Conservation (phyloP, 2,797 vertebrate genomes). For the Lates japonicus region DNA sequence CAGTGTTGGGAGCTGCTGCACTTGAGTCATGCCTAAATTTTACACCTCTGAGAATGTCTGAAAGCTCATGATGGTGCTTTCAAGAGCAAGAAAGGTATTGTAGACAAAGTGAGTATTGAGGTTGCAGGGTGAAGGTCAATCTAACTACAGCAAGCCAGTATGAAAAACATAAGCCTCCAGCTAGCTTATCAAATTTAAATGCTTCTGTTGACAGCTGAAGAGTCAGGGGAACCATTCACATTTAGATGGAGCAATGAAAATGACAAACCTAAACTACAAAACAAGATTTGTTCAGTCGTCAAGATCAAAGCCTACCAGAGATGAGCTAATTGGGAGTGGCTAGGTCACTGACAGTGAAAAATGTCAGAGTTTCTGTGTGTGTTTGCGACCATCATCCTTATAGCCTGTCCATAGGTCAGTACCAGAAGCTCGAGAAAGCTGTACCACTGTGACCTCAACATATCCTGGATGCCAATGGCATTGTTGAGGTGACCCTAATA, state of each 20-base stretch:
- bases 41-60: slow-evolving; percentile 5
- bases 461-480: no score
- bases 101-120: slow-evolving; percentile 37
- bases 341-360: no score
- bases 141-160: slow-evolving; percentile 46
- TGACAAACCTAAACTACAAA: slow-evolving; percentile 16
- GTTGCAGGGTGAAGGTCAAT: slow-evolving; percentile 48
- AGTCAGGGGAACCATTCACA: slow-evolving; percentile 7
- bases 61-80: slow-evolving; percentile 33
- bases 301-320: background rate
- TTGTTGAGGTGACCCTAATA: no score
- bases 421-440: no score
- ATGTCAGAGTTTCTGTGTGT: no score
- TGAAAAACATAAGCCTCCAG: slow-evolving; percentile 27
- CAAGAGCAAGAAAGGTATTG: background rate
- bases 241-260: slow-evolving; percentile 35
- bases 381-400: no score
- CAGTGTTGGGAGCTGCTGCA: background rate
- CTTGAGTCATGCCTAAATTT: background rate
- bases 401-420: no score
- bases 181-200: slow-evolving; percentile 30
- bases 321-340: no score
- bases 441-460: no score
- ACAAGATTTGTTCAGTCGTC: background rate
- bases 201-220: slow-evolving; percentile 25